Percentiles rank a stretch among this genome's conserved stretches.
Evolutionary conservation across 2,888 invertebrate genomes (phyloP).

Genomic region (Nomada fucata): DNA sequence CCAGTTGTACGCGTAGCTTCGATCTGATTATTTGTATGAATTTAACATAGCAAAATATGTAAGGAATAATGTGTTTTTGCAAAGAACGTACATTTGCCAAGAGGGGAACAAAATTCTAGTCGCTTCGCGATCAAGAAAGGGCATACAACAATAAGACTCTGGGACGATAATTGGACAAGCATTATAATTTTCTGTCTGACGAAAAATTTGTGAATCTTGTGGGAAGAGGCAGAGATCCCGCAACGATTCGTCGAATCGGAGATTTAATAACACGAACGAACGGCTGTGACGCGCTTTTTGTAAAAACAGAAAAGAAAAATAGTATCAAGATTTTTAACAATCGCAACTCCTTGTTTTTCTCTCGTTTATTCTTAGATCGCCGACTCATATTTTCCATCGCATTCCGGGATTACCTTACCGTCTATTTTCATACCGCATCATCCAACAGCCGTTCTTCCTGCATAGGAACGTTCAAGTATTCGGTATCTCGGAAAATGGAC

Average conservation of each 20-base stretch:
- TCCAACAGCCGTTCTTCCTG: constrained; percentile 45
- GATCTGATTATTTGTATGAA: too few relatives aligned
- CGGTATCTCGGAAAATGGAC: constrained; percentile 21
- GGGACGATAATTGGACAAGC: neutral
- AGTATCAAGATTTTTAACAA: constrained; percentile 56
- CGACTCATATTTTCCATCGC: constrained; percentile 81
- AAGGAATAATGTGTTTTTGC: neutral
- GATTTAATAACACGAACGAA: constrained; percentile 25
- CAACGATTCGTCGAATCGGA: constrained; percentile 10
- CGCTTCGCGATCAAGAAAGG: neutral
- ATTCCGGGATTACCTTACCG: constrained; percentile 81
- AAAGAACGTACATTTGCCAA: neutral
- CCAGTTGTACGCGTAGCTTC: too few relatives aligned
- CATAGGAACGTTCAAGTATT: constrained; percentile 50
- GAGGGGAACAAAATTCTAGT: neutral
- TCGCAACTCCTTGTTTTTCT: constrained; percentile 74
- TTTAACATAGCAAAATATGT: too few relatives aligned
- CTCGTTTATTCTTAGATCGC: constrained; percentile 79
- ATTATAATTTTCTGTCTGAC: neutral
- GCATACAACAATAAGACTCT: neutral
- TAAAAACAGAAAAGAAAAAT: constrained; percentile 36
- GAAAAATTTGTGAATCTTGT: neutral
- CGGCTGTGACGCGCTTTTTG: constrained; percentile 37
- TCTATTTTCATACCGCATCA: constrained; percentile 78
- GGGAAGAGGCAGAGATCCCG: constrained; percentile 7